These are phyloP conservation scores for Nycteola revayana DNA, from an alignment of 2,888 invertebrate species.

Conservation along the genomic window DNA sequence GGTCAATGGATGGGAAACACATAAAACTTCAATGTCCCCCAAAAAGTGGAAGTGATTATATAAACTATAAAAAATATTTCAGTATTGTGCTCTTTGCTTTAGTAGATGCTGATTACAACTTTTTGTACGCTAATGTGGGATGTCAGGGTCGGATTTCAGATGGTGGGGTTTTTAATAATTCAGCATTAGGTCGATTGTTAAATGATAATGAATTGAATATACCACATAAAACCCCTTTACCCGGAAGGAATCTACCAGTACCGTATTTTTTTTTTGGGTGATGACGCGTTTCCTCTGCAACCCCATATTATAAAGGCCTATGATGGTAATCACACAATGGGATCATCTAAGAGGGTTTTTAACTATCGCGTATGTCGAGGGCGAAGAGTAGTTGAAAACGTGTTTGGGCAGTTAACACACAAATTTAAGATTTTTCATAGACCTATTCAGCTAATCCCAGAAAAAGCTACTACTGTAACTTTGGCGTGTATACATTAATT, in stretches of 20 bases:
- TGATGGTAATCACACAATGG: slow-evolving; percentile 25
- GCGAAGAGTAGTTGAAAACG: slow-evolving; percentile 32
- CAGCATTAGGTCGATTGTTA: slow-evolving; percentile 21
- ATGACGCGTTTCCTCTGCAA: slow-evolving; percentile 20
- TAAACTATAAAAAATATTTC: slow-evolving; percentile 42
- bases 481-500: slow-evolving; percentile 21
- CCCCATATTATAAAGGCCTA: slow-evolving; percentile 26
- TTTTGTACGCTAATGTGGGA: slow-evolving; percentile 35
- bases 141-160: slow-evolving; percentile 24
- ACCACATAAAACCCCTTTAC: slow-evolving; percentile 23
- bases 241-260: slow-evolving; percentile 19
- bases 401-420: slow-evolving; percentile 27
- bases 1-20: slow-evolving; percentile 18
- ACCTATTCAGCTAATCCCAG: slow-evolving; percentile 18
- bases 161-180: slow-evolving; percentile 27
- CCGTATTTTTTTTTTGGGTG: slow-evolving; percentile 21
- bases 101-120: slow-evolving; percentile 53
- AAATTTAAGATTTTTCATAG: slow-evolving; percentile 17
- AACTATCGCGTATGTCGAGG: slow-evolving; percentile 28
- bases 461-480: slow-evolving; percentile 17
- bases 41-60: slow-evolving; percentile 29
- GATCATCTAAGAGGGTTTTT: slow-evolving; percentile 21
- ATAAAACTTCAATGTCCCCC: slow-evolving; percentile 27
- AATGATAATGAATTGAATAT: slow-evolving; percentile 23
- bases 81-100: slow-evolving; percentile 44